These are phyloP conservation scores for Calidris pugnax DNA, from an alignment of 2,113 vertebrate species.

Conservation along the genomic window DNA sequence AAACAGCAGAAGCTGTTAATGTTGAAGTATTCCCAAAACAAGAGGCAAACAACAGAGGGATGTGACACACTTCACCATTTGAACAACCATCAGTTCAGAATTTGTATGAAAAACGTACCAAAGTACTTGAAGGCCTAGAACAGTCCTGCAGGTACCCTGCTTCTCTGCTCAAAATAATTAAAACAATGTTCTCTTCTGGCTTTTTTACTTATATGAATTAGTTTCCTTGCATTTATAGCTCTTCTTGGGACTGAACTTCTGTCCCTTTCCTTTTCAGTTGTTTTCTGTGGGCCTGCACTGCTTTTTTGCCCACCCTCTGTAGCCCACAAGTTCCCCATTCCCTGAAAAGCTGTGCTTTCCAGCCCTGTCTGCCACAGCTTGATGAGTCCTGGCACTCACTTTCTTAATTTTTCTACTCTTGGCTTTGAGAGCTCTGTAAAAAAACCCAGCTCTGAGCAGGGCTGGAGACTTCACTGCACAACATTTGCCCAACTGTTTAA, in stretches of 20 bases:
- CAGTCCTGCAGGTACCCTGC: background rate
- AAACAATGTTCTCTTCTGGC: background rate
- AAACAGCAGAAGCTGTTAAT: background rate
- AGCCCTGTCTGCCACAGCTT: background rate
- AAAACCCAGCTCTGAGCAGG: background rate
- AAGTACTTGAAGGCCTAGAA: background rate
- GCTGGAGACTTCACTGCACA: background rate
- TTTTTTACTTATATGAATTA: background rate
- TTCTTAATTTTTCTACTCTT: background rate
- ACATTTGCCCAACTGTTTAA: background rate
- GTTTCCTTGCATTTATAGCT: background rate
- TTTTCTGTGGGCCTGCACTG: background rate
- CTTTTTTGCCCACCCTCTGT: background rate
- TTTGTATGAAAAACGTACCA: background rate
- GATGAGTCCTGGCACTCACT: background rate
- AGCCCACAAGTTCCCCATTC: background rate
- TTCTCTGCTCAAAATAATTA: background rate
- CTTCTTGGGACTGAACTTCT: background rate
- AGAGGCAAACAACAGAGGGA: background rate
- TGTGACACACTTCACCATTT: background rate
- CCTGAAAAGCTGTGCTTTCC: background rate
- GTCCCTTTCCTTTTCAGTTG: background rate
- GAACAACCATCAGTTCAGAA: background rate
- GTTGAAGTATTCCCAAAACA: background rate
- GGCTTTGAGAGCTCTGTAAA: background rate